Conservation (phyloP, 2,888 invertebrate species). For the Bugulina stolonifera region DNA sequence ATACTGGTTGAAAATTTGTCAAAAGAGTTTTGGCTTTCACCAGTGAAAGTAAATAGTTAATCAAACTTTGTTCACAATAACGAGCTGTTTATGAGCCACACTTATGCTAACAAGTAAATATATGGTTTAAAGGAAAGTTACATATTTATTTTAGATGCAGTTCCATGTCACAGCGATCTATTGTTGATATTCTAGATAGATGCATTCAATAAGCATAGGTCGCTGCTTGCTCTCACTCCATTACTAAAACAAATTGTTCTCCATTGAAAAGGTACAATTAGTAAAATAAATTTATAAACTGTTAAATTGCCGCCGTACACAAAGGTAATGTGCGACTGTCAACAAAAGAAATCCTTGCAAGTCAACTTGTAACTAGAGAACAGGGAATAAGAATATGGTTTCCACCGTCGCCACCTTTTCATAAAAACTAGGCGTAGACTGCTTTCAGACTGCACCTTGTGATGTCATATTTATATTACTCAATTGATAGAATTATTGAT, state of each 20-base stretch:
- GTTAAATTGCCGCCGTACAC: conserved; percentile 5
- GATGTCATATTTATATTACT: too few relatives aligned
- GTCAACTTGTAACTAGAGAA: conserved; percentile 9
- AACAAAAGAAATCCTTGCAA: background rate
- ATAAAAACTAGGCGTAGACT: too few relatives aligned
- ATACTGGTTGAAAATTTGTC: too few relatives aligned
- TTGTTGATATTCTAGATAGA: background rate
- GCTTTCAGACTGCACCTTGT: too few relatives aligned
- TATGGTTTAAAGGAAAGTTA: background rate
- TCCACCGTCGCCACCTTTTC: background rate
- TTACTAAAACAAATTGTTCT: background rate
- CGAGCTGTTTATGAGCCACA: background rate
- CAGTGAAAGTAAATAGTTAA: background rate
- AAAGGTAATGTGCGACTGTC: background rate
- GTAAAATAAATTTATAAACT: conserved; percentile 7
- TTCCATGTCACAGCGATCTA: background rate
- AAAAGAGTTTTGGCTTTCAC: background rate
- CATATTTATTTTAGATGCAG: background rate
- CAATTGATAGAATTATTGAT: too few relatives aligned
- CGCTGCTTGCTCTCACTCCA: background rate
- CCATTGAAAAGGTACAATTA: conserved; percentile 3
- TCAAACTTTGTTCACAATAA: background rate
- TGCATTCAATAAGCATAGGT: background rate
- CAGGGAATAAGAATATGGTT: background rate
- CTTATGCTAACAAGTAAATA: background rate